Conservation (phyloP, 2,888 invertebrate species). For the Cryptosula pallasiana region DNA sequence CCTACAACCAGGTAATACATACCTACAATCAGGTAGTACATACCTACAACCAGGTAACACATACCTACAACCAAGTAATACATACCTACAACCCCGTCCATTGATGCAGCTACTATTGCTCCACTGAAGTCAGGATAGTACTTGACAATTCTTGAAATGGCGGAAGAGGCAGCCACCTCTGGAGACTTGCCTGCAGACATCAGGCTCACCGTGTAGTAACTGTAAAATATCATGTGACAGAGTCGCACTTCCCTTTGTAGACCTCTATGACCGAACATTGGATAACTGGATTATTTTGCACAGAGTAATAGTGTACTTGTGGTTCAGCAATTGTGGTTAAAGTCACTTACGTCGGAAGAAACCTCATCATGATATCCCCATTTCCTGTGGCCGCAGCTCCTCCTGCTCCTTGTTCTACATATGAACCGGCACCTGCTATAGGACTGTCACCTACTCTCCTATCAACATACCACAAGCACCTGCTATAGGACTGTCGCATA, state of each 20-base stretch:
- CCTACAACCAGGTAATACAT: too few relatives aligned
- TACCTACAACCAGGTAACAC: too few relatives aligned
- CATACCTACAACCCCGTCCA: slow-evolving; percentile 67
- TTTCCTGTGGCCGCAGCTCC: slow-evolving; percentile 71
- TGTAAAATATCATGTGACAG: too few relatives aligned
- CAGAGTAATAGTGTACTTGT: too few relatives aligned
- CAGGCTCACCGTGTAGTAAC: slow-evolving; percentile 81
- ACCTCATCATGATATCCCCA: slow-evolving; percentile 95
- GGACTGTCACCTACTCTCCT: slow-evolving; percentile 75
- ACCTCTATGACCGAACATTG: too few relatives aligned
- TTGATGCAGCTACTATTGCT: slow-evolving; percentile 72
- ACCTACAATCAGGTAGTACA: too few relatives aligned
- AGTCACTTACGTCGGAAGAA: slow-evolving; percentile 80
- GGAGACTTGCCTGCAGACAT: slow-evolving; percentile 76
- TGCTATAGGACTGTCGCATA: neutral
- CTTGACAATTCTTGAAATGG: slow-evolving; percentile 68
- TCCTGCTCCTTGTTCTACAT: slow-evolving; percentile 80
- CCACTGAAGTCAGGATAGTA: slow-evolving; percentile 78
- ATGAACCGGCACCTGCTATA: slow-evolving; percentile 89
- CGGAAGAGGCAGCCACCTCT: slow-evolving; percentile 60
- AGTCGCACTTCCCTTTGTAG: too few relatives aligned
- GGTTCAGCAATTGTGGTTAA: too few relatives aligned
- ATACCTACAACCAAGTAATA: too few relatives aligned
- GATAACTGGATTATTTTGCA: too few relatives aligned
- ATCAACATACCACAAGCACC: slow-evolving; percentile 26